A percentile compares a stretch with the other conserved stretches of the same genome.
phyloP scores from a whole-genome alignment of 2,797 vertebrate species.

The Potorous gilbertii region DNA sequence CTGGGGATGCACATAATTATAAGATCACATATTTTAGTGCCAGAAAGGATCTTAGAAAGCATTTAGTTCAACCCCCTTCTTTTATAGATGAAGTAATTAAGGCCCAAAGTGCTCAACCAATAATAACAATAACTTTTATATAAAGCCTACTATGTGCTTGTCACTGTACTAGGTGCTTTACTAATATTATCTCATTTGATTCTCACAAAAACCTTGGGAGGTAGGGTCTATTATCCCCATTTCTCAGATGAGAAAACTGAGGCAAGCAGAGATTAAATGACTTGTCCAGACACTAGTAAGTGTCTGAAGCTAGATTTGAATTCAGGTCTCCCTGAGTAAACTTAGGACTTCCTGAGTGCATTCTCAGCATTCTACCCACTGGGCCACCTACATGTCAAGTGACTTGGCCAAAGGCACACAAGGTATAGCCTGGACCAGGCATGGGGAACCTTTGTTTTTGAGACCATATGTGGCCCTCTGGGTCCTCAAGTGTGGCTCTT shows the following conservation, averaged over 20 bases:
- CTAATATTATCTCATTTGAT: background rate
- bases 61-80: background rate
- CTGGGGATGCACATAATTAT: background rate
- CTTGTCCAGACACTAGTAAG: background rate
- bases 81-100: background rate
- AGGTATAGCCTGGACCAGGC: background rate
- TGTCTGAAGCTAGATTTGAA: background rate
- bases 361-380: background rate
- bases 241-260: background rate
- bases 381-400: background rate
- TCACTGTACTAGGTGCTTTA: background rate
- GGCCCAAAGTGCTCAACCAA: background rate
- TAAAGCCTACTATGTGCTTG: background rate
- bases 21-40: background rate
- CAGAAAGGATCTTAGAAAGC: background rate
- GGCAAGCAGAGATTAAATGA: background rate
- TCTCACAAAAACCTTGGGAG: background rate
- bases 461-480: too few species aligned
- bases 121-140: background rate
- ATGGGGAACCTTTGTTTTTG: too few species aligned
- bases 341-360: background rate
- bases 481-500: too few species aligned
- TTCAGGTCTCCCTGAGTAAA: background rate
- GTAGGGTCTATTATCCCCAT: background rate
- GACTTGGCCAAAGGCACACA: background rate